A percentile compares a stretch with the other conserved stretches of the same genome.
These are phyloP conservation scores for Discoglossus pictus DNA, from an alignment of 2,797 vertebrate species.

Conservation along the genomic window DNA sequence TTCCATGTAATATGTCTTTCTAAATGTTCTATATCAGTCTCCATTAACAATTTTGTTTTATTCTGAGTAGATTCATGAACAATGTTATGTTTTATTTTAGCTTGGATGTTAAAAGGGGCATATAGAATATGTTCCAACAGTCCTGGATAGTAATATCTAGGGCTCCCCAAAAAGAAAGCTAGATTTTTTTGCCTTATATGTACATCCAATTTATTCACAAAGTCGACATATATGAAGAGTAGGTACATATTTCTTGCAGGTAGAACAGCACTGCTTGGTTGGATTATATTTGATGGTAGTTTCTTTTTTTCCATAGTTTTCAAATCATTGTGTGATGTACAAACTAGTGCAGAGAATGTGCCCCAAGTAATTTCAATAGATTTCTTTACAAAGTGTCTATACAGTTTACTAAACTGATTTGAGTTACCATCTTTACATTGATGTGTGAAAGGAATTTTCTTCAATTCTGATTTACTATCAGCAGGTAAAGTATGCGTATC, in stretches of 20 bases:
- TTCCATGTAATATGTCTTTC: constrained; percentile 7
- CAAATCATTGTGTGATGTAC: neutral
- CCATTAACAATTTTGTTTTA: neutral
- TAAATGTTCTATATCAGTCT: neutral
- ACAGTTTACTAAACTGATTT: neutral
- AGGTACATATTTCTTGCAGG: neutral
- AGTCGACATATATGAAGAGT: constrained; percentile 2
- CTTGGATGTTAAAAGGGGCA: neutral
- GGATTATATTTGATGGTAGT: neutral
- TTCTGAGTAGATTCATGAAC: neutral
- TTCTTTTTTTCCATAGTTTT: neutral
- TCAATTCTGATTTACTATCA: too few relatives aligned
- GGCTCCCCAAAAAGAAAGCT: neutral
- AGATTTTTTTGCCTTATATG: constrained; percentile 11
- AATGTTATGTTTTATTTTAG: neutral
- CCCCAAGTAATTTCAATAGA: neutral
- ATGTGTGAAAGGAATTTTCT: too few relatives aligned
- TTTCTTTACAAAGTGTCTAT: neutral
- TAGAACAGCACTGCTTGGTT: neutral
- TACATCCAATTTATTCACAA: neutral
- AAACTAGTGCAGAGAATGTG: neutral
- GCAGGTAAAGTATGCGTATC: too few relatives aligned
- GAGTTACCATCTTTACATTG: too few relatives aligned
- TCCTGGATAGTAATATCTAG: neutral
- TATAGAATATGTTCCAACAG: neutral